These are phyloP conservation scores for Ceyx melanurus DNA, from an alignment of 2,113 vertebrate species.

Conservation along the genomic window DNA sequence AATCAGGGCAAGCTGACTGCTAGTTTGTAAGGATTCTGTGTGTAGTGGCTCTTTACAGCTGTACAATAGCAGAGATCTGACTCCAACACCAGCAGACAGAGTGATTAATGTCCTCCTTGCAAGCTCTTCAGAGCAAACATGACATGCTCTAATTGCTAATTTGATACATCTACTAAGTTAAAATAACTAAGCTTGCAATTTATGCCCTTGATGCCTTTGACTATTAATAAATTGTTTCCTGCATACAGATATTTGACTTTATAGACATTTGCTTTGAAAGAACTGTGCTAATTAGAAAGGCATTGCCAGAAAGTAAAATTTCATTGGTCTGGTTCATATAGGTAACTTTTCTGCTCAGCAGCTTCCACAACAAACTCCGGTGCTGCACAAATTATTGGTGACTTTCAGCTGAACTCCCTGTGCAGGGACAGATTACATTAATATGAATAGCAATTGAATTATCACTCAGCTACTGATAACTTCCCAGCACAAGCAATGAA, in stretches of 20 bases:
- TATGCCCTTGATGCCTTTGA: background rate
- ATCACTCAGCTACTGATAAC: background rate
- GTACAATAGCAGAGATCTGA: background rate
- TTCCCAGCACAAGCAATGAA: background rate
- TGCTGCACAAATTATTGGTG: background rate
- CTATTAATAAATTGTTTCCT: background rate
- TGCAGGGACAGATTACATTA: background rate
- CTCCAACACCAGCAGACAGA: background rate
- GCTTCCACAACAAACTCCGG: background rate
- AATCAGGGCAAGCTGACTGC: fast-evolving
- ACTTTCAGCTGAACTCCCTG: background rate
- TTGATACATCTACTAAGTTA: background rate
- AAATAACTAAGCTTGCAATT: background rate
- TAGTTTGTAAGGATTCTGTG: fast-evolving
- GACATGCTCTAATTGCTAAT: background rate
- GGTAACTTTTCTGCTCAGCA: background rate
- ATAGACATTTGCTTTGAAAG: background rate
- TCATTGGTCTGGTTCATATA: background rate
- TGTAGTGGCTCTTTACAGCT: background rate
- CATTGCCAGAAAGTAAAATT: background rate
- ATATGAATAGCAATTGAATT: background rate
- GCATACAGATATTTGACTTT: background rate
- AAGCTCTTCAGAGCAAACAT: background rate
- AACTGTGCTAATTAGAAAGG: background rate
- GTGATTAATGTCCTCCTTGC: background rate